A percentile compares a stretch with the other conserved stretches of the same genome.
phyloP scores from a whole-genome alignment of 2,888 invertebrate species.

The Operophtera brumata region DNA sequence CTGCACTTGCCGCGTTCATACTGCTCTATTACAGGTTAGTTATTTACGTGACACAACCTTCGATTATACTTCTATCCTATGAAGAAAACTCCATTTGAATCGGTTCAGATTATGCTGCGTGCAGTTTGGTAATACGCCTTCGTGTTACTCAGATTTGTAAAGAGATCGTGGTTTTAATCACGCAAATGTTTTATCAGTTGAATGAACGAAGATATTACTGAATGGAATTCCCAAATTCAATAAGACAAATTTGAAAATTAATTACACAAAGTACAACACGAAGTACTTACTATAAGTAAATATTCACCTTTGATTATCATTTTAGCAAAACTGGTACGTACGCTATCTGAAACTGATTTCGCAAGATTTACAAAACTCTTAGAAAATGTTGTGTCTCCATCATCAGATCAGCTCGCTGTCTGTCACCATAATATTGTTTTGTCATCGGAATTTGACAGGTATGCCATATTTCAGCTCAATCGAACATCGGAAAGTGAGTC shows the following conservation, averaged over 20 bases:
- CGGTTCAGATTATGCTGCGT: background rate
- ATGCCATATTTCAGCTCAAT: too few species aligned
- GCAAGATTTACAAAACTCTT: background rate
- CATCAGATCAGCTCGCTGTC: too few species aligned
- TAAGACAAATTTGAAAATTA: background rate
- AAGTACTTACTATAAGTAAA: background rate
- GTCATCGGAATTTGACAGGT: too few species aligned
- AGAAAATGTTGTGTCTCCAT: background rate
- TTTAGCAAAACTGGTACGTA: background rate
- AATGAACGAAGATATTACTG: background rate
- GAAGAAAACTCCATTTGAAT: background rate
- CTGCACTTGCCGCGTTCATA: slow-evolving; percentile 72
- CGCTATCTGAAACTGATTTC: background rate
- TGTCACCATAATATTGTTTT: too few species aligned
- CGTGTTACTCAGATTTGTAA: background rate
- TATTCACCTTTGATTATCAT: background rate
- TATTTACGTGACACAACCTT: too few species aligned
- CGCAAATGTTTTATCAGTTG: background rate
- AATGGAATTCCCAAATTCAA: background rate
- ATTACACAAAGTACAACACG: background rate
- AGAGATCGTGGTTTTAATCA: background rate
- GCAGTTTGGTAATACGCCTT: too few species aligned
- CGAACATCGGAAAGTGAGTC: too few species aligned
- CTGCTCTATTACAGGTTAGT: slow-evolving; percentile 67
- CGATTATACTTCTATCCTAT: background rate